phyloP scores from a whole-genome alignment of 37 sponge, comb jelly and placozoan species.

The Ianthella basta region DNA sequence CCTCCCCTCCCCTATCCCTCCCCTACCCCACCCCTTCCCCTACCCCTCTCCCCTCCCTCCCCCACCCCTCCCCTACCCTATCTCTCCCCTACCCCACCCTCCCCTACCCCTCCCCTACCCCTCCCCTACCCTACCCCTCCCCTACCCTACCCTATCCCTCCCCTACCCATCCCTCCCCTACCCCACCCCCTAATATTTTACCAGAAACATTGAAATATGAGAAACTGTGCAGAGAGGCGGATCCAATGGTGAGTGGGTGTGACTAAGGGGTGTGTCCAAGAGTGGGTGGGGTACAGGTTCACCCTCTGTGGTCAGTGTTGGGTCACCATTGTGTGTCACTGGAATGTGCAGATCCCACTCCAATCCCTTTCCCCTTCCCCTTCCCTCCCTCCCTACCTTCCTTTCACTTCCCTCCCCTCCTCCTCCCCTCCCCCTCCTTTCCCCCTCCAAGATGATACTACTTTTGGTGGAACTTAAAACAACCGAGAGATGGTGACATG shows the following conservation, averaged over 20 bases:
- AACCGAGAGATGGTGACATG: conserved; percentile 36
- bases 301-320: background rate
- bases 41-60: no score
- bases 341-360: no score
- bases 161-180: no score
- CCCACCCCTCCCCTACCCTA: no score
- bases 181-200: no score
- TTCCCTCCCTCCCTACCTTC: background rate
- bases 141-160: no score
- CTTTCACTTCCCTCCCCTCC: no score
- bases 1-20: no score
- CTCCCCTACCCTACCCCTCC: no score
- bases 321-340: background rate
- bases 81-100: no score
- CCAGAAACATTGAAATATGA: conserved; percentile 51
- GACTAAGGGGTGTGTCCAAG: background rate
- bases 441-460: background rate
- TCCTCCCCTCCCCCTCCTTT: conserved; percentile 61
- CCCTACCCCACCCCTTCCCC: no score
- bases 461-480: conserved; percentile 30
- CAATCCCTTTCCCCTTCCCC: background rate
- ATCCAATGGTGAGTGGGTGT: conserved; percentile 44
- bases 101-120: no score
- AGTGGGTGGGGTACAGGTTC: background rate
- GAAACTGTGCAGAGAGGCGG: conserved; percentile 70